Percentiles rank a stretch among this genome's conserved stretches.
These are phyloP conservation scores for Pilophorus perplexus DNA, from an alignment of 2,888 invertebrate species.

Conservation along the genomic window DNA sequence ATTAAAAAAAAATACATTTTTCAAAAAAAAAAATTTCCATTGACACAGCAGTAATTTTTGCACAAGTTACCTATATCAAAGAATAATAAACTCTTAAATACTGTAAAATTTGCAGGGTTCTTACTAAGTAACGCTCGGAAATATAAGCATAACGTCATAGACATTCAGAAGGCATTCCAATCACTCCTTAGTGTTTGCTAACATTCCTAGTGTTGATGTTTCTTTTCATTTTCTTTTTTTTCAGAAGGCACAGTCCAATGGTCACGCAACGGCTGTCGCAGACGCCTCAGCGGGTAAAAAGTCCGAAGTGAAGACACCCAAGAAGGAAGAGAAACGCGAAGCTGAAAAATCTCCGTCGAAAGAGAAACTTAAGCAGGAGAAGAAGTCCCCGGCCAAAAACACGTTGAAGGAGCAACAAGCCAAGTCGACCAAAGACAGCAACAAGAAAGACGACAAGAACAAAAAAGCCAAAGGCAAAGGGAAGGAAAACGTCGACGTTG, in stretches of 20 bases:
- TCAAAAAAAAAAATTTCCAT: too few relatives aligned
- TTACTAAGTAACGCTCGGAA: too few relatives aligned
- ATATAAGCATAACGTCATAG: too few relatives aligned
- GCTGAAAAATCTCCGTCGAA: slow-evolving; percentile 47
- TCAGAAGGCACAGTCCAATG: slow-evolving; percentile 50
- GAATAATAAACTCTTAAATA: too few relatives aligned
- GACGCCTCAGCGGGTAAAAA: slow-evolving; percentile 44
- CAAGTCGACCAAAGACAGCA: slow-evolving; percentile 43
- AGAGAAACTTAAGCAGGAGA: slow-evolving; percentile 47
- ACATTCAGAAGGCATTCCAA: too few relatives aligned
- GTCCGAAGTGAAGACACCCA: slow-evolving; percentile 38
- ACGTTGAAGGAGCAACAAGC: slow-evolving; percentile 47
- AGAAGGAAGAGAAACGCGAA: slow-evolving; percentile 45
- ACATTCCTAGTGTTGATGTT: not conserved
- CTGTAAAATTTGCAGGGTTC: too few relatives aligned
- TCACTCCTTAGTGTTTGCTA: too few relatives aligned
- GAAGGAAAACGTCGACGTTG: slow-evolving; percentile 54
- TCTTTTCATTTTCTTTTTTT: slow-evolving; percentile 21
- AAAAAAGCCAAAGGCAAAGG: slow-evolving; percentile 65
- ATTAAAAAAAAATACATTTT: too few relatives aligned
- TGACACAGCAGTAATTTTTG: too few relatives aligned
- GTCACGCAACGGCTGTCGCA: slow-evolving; percentile 49
- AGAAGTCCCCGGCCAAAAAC: slow-evolving; percentile 45
- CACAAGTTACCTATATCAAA: too few relatives aligned
- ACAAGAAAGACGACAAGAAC: slow-evolving; percentile 46